phyloP scores from a whole-genome alignment of 2,113 vertebrate species.

The Oceanites oceanicus region DNA sequence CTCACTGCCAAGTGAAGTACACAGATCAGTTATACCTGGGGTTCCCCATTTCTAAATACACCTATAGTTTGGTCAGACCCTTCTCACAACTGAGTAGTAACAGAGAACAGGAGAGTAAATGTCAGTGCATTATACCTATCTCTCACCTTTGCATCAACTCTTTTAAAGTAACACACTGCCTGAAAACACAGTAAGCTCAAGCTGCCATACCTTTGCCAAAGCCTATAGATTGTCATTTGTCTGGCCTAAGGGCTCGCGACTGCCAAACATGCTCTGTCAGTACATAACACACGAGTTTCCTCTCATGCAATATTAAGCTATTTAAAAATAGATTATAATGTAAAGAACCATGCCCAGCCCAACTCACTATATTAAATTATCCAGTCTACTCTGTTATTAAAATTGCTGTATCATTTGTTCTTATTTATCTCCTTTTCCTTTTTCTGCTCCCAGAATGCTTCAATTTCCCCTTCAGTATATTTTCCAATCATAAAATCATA shows the following conservation, averaged over 20 bases:
- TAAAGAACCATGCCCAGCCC: neutral
- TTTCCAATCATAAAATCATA: neutral
- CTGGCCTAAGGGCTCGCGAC: fast-evolving
- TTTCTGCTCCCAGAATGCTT: neutral
- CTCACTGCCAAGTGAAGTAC: neutral
- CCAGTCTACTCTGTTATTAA: neutral
- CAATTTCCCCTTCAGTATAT: neutral
- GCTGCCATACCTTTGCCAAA: neutral
- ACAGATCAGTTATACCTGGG: neutral
- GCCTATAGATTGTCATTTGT: neutral
- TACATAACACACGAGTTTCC: neutral
- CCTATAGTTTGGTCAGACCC: neutral
- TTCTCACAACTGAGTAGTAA: neutral
- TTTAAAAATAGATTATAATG: neutral
- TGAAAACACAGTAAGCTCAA: neutral
- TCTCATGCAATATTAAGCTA: neutral
- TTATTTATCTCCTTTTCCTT: neutral
- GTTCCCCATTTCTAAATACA: neutral
- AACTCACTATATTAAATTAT: neutral
- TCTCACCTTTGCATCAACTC: neutral
- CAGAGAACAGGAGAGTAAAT: neutral
- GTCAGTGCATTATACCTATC: neutral
- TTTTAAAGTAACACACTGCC: neutral
- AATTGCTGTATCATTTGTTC: neutral
- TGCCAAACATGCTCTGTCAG: neutral